Base-by-base conservation (phyloP, 2,888 invertebrate species). In the Stenolophus ochropezus region DNA sequence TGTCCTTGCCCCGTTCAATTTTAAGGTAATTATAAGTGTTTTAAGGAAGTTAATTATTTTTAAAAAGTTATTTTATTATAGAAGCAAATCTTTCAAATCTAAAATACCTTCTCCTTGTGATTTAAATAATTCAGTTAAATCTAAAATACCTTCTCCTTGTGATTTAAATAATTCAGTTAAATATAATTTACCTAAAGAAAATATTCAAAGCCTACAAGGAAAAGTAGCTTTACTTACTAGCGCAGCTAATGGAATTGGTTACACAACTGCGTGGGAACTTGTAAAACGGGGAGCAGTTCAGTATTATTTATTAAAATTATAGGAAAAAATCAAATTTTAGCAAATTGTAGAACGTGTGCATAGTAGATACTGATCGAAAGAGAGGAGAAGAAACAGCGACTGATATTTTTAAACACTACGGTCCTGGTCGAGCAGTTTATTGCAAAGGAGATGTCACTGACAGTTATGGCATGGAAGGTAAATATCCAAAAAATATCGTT, bases 231-330 rank as follows among this genome's bases (percentile, higher is more conserved):
- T 89, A 1, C 85, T 92, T 14, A 92, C 92, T 0, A 92, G 92
- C 0, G 92, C 90, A 18, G 91, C 91, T 0, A 87, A 87, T 16
- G 92, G 92, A 0, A 91, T 92, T 71, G 92, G 92, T 0, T 88
- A 42, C 11, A 42, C 33, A 42, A 42, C 33, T 11, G 33, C 11
- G 11, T 42, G 33, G 33, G 33, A 42, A 42, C 33, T 42, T 42
- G 11, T 42, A 42, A 42, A 42, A 42, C 33, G 2, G 8, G 33
- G 33, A 3, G 33, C 33, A 42, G 33, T 42, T n/a, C 1, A 42
- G 33, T 2, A 42, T 8, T 42, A 42, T 42, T 42, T 0, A 0
- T 42, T 8, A 3, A 1, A 42, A 42, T 42, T 42, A 42, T 42
- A 42, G 8, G 8, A 42, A 42, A 42, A 4, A 42, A 3, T 11